Evolutionary conservation across 2,113 vertebrate species (phyloP).

Genomic region (Circaetus gallicus): DNA sequence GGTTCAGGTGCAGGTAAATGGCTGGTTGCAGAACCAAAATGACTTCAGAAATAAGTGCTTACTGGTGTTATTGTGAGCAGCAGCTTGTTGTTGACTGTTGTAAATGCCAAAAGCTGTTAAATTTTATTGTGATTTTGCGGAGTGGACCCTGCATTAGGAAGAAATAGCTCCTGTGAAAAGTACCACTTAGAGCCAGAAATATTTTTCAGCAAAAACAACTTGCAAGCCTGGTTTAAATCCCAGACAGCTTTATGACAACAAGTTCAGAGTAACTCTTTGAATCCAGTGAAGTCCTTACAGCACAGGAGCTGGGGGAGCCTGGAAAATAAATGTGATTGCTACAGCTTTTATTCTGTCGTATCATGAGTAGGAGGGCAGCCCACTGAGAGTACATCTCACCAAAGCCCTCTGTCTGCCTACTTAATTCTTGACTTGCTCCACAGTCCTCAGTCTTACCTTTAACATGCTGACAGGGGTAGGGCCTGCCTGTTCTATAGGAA

Average conservation of each 20-base stretch:
- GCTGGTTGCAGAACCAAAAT: slow-evolving; percentile 35
- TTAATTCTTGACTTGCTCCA: not conserved
- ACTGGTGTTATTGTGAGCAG: slow-evolving; percentile 17
- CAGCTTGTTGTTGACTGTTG: slow-evolving; percentile 17
- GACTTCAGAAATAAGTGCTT: slow-evolving; percentile 46
- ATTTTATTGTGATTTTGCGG: slow-evolving; percentile 41
- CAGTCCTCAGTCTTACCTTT: not conserved
- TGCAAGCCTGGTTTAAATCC: not conserved
- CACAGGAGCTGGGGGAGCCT: not conserved
- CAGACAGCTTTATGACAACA: not conserved
- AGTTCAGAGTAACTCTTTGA: slow-evolving; percentile 1
- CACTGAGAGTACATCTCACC: not conserved
- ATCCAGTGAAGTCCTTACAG: not conserved
- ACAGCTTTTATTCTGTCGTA: not conserved
- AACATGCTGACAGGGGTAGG: not conserved
- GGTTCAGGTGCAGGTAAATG: slow-evolving; percentile 33
- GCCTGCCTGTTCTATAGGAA: not conserved
- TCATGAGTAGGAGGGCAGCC: not conserved
- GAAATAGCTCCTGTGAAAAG: slow-evolving; percentile 43
- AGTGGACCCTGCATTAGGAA: slow-evolving; percentile 37
- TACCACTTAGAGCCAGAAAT: slow-evolving; percentile 31
- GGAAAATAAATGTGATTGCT: not conserved
- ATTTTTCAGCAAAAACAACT: not conserved
- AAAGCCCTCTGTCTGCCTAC: not conserved
- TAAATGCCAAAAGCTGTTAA: slow-evolving; percentile 50